Percentiles rank a stretch among this genome's conserved stretches.
These are phyloP conservation scores for Caradrina kadenii DNA, from an alignment of 2,888 invertebrate genomes.

Conservation along the genomic window DNA sequence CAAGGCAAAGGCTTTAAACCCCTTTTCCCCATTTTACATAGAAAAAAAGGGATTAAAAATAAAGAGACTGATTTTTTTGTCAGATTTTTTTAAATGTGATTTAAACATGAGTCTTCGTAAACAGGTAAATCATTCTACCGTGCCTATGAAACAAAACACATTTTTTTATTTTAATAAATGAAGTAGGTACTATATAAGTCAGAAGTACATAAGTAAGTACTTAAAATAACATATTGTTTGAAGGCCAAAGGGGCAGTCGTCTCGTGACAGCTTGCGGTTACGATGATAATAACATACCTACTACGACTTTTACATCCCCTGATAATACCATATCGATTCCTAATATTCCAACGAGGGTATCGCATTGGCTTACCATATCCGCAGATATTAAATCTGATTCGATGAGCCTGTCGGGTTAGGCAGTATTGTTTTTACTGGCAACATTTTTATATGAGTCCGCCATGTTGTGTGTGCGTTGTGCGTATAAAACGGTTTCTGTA, in stretches of 20 bases:
- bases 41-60: neutral
- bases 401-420: conserved; percentile 46
- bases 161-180: neutral
- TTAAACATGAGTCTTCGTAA: neutral
- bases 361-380: conserved; percentile 53
- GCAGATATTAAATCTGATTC: conserved; percentile 62
- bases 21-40: neutral
- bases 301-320: conserved; percentile 63
- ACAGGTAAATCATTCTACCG: neutral
- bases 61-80: neutral
- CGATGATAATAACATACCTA: conserved; percentile 65
- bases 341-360: conserved; percentile 60
- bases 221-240: conserved; percentile 22
- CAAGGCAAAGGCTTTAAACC: conserved; percentile 11
- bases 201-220: no score
- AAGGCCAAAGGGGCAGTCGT: conserved; percentile 21
- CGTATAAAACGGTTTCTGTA: conserved; percentile 9
- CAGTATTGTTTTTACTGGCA: conserved; percentile 47
- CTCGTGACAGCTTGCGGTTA: conserved; percentile 67
- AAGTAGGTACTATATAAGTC: neutral
- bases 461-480: conserved; percentile 19
- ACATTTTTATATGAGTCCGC: conserved; percentile 38
- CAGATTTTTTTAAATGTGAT: neutral
- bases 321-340: conserved; percentile 62
- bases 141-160: neutral